Base-by-base conservation (phyloP, 2,797 vertebrate species). In the Anabacerthia variegaticeps region DNA sequence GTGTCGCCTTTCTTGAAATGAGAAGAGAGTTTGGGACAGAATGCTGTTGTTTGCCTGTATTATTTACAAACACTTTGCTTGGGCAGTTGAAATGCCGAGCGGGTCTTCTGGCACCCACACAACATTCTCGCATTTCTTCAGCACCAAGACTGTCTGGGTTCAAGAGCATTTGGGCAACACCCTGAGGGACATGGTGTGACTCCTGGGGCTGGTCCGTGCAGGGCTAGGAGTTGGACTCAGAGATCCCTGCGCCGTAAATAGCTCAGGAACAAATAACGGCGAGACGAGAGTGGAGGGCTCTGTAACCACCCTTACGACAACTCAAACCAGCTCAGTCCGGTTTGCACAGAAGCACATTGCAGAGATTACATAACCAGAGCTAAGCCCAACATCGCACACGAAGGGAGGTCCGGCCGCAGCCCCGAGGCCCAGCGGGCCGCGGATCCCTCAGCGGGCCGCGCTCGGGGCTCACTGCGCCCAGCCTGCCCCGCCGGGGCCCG, bases 31-130 rank as follows among this genome's bases (percentile, higher is more conserved):
- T 14, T 12, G 17, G 19, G 2, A 13, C 21, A 34, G 74, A 75
- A 63, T 3, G 14, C 9, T 9, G 30, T 1, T 5, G 32, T 66
- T 24, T 2, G 12, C 2, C 15, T 26, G 4, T 11, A 3, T 4
- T 30, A 27, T 18, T 54, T 21, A 37, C 2, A n/a, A 55, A 23
- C 22, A 30, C 7, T 41, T 34, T 13, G 15, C 7, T 28, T 10
- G 12, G 7, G 20, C 14, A 18, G 1, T 4, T 39, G 48, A 43
- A 71, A 41, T 1, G 20, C 15, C 5, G 43, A 36, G 9, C 1
- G 6, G 28, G 61, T 22, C 32, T 52, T 34, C 28, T 13, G 11
- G n/a, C 10, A 48, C 4, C 17, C 28, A 8, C 46, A 27, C 10
- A 14, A 12, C 22, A 5, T 3, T 14, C 5, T 4, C 1, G 12